Percentiles rank a stretch among this genome's conserved stretches.
phyloP scores from a whole-genome alignment of 2,888 invertebrate genomes.

The Uloborus plumipes region DNA sequence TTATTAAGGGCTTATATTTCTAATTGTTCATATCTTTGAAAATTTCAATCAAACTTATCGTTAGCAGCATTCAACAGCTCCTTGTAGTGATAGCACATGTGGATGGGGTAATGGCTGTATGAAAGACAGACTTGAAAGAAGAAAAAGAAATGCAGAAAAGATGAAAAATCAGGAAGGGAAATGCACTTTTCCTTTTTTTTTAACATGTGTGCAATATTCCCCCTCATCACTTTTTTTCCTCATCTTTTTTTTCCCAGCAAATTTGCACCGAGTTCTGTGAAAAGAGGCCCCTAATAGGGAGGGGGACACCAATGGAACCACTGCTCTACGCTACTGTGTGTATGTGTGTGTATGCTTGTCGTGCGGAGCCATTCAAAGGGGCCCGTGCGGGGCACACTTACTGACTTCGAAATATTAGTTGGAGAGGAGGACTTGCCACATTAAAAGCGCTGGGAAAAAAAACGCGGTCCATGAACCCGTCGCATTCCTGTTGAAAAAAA shows the following conservation, averaged over 20 bases:
- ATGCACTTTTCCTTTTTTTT: constrained; percentile 40
- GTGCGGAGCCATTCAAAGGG: constrained; percentile 31
- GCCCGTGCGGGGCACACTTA: constrained; percentile 25
- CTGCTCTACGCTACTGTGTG: constrained; percentile 30
- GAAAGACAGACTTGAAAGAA: too few species aligned
- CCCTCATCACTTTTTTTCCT: not conserved
- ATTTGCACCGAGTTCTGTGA: constrained; percentile 28
- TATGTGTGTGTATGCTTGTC: constrained; percentile 21
- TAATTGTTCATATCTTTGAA: too few species aligned
- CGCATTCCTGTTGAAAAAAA: constrained; percentile 42
- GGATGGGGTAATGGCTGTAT: too few species aligned
- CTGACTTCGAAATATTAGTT: constrained; percentile 42
- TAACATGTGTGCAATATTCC: not conserved
- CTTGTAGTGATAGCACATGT: too few species aligned
- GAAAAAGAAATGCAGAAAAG: not conserved
- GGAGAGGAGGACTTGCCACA: not conserved
- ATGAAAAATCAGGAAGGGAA: constrained; percentile 20
- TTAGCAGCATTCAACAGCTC: too few species aligned
- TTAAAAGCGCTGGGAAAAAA: constrained; percentile 16
- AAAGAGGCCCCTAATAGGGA: constrained; percentile 38
- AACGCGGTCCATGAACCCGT: constrained; percentile 52
- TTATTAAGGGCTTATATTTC: too few species aligned
- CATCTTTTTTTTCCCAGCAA: not conserved
- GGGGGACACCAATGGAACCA: constrained; percentile 18
- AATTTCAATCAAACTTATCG: too few species aligned